Evolutionary conservation across 2,113 vertebrate genomes (phyloP), one percentile per base, ranked within the genome.

Genomic region (Grus americana): DNA sequence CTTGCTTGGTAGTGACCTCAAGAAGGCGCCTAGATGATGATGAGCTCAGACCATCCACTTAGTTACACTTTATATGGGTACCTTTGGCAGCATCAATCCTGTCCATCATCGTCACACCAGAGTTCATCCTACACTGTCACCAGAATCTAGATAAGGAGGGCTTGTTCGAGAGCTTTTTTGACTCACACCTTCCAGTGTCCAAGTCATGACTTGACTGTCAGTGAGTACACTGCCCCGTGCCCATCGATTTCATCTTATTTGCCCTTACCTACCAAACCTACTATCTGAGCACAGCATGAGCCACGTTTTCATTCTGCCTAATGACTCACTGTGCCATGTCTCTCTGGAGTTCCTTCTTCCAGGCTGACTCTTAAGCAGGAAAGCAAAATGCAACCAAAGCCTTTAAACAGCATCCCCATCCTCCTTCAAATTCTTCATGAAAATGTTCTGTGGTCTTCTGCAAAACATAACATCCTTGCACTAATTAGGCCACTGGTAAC

Each of bases 211-310:
- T 24, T 38, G 47, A 67, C 50, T 81, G 26, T 66, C 42, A 71
- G 40, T 1, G 1, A 67, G 32, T n/a, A n/a, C 59, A 10, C 50
- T 62, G n/a, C 27, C 32, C 55, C 0, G 0, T n/a, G 62, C 15
- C 55, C 30, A 62, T 38, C 1, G 0, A 46, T 38, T 32, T 86
- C 22, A 27, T 21, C 54, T 68, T 36, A 63, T 3, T 62, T 1
- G 6, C 8, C 19, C 36, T 63, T 27, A 76, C 23, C 40, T 24
- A 36, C 50, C 63, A 72, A 57, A 61, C 16, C n/a, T 36, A 50
- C 11, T 11, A 27, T 20, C 34, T 36, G 58, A 75, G 6, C n/a
- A 57, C 61, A 81, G 57, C 5, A 14, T 5, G 12, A 91, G 50
- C n/a, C 36, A 44, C 2, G 6, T 79, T 75, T 82, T 54, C 42